Base-by-base conservation (phyloP, 2,113 vertebrate genomes). In the Orcinus orca region DNA sequence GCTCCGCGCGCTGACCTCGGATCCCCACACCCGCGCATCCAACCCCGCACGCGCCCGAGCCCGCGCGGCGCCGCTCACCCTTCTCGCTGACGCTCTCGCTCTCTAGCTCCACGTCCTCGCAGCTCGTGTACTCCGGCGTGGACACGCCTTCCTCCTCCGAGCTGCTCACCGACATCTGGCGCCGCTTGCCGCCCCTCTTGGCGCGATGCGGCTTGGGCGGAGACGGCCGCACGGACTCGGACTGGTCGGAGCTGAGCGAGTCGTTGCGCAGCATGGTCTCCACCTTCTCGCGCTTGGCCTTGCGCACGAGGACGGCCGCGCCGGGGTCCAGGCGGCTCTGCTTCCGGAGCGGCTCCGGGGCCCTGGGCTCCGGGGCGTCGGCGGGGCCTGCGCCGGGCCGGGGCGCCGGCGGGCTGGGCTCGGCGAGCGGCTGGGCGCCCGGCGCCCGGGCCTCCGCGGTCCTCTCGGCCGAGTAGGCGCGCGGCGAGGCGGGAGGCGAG, bases 81-180 rank as follows among this genome's bases (percentile, higher is more conserved):
- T 99, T 99, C 99, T 99, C 99, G 98, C 99, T 99, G 98, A 99
- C 99, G 98, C 99, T 99, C 99, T 99, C 99, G 97, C 99, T 99
- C 99, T 99, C 99, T 98, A 99, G 99, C 99, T 99, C 99, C 98
- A 99, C 99, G 98, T 99, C 99, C 98, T 99, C 99, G 98, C 99
- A 99, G 98, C 99, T 99, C 98, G 99, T 99, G 99, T 99, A 99
- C 98, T 99, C 99, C 38, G 99, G 99, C 95, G 99, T 99, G 96
- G 99, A 99, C 97, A 99, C 99, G 95, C 99, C 99, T 98, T 99
- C 99, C 98, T 99, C 99, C 98, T 99, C 99, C 60, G 99, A 99
- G 99, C 99, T 99, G 99, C 99, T 99, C 98, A 99, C 99, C 92
- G 99, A 99, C 99, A 99, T 99, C 99, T 99, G 99, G 97, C 99